Evolutionary conservation across 2,888 invertebrate genomes (phyloP).

Genomic region (Rutpela maculata): DNA sequence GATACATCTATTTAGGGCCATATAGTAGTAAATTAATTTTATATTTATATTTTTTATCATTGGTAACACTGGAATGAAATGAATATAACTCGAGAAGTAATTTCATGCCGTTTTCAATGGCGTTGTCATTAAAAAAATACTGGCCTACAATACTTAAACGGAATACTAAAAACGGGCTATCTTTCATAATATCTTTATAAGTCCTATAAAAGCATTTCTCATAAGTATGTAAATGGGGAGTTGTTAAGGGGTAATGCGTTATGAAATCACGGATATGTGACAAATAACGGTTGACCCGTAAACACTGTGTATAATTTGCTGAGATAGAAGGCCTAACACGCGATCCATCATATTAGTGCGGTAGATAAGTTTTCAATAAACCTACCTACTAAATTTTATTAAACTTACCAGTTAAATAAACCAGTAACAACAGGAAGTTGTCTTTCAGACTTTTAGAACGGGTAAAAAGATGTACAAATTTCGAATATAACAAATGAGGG

Average conservation of each 20-base stretch:
- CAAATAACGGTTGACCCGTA: slow-evolving; percentile 71
- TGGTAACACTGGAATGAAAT: too few species aligned
- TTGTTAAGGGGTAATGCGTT: slow-evolving; percentile 59
- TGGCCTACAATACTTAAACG: slow-evolving; percentile 5
- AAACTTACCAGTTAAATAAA: too few species aligned
- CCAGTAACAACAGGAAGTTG: too few species aligned
- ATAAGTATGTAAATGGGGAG: slow-evolving; percentile 40
- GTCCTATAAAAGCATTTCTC: slow-evolving; percentile 43
- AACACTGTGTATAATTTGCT: slow-evolving; percentile 70
- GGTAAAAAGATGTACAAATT: too few species aligned
- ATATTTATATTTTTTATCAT: too few species aligned
- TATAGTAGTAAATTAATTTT: too few species aligned
- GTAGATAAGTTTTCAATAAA: slow-evolving; percentile 27
- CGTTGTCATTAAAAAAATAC: neutral
- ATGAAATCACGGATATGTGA: slow-evolving; percentile 70
- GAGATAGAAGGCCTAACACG: slow-evolving; percentile 68
- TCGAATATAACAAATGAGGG: too few species aligned
- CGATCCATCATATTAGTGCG: slow-evolving; percentile 56
- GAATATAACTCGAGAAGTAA: too few species aligned
- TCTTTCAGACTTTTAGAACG: too few species aligned
- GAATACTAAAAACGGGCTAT: slow-evolving; percentile 16
- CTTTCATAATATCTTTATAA: slow-evolving; percentile 33
- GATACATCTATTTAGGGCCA: too few species aligned
- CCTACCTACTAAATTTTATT: neutral
- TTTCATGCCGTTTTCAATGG: neutral